Evolutionary conservation across 2,113 vertebrate species (phyloP).

Genomic region (Falco punctatus): DNA sequence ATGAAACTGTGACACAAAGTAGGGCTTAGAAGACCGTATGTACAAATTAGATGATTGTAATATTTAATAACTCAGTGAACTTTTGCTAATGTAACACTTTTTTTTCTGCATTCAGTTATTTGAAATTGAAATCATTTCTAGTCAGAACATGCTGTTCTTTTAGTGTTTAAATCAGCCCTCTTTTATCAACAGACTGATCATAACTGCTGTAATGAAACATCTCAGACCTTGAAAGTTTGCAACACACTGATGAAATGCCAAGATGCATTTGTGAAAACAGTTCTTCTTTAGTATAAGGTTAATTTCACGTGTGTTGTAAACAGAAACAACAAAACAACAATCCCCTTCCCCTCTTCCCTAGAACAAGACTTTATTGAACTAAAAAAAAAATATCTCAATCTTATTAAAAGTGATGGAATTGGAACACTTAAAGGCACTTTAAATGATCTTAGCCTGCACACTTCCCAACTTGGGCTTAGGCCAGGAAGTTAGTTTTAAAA

Average conservation of each 20-base stretch:
- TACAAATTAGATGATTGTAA: conserved; percentile 31
- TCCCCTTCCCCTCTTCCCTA: neutral
- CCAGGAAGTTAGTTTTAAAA: conserved; percentile 71
- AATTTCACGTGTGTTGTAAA: conserved; percentile 27
- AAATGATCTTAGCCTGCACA: conserved; percentile 46
- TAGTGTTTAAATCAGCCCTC: neutral
- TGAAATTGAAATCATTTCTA: neutral
- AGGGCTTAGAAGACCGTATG: neutral
- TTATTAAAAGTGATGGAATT: conserved; percentile 46
- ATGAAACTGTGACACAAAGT: neutral
- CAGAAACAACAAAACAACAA: neutral
- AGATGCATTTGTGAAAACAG: neutral
- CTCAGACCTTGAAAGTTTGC: neutral
- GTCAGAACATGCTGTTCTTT: neutral
- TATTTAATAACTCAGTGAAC: conserved; percentile 30
- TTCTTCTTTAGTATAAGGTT: conserved; percentile 5
- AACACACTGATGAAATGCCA: neutral
- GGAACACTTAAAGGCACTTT: conserved; percentile 44
- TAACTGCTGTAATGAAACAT: neutral
- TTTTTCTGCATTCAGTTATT: neutral
- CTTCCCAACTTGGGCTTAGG: conserved; percentile 25
- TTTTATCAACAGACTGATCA: neutral
- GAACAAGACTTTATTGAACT: neutral
- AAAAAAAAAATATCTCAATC: neutral
- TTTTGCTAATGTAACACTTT: neutral